Percentiles rank a stretch among this genome's conserved stretches.
Evolutionary conservation across 2,113 vertebrate species (phyloP).

Genomic region (cat (Felis catus)): DNA sequence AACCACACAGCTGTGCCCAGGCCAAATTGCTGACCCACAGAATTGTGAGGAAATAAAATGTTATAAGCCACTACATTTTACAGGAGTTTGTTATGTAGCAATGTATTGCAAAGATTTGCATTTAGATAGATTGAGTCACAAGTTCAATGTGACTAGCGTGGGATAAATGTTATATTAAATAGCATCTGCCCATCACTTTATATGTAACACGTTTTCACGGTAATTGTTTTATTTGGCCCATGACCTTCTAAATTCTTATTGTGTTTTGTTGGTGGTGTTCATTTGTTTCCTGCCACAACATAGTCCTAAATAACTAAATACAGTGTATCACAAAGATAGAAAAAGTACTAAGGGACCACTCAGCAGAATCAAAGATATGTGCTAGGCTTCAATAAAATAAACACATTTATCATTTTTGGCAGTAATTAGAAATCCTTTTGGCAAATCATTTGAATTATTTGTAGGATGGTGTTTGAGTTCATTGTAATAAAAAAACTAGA

Average conservation of each 20-base stretch:
- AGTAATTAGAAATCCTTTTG: neutral
- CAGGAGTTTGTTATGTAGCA: neutral
- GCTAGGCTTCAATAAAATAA: neutral
- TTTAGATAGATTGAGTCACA: neutral
- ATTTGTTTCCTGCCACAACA: neutral
- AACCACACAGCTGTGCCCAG: neutral
- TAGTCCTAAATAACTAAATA: neutral
- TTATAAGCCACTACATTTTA: neutral
- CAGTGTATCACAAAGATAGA: neutral
- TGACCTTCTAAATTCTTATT: neutral
- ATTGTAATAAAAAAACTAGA: neutral
- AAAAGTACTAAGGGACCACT: neutral
- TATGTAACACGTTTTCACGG: neutral
- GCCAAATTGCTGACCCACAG: neutral
- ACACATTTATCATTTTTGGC: neutral
- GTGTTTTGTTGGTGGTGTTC: neutral
- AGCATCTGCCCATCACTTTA: neutral
- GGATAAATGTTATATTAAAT: neutral
- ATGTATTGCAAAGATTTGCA: neutral
- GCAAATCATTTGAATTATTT: neutral
- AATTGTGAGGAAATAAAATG: neutral
- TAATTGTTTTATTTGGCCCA: neutral
- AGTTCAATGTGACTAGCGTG: neutral
- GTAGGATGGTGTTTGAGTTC: neutral
- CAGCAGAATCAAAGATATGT: neutral